Evolutionary conservation across 2,888 invertebrate species (phyloP).

Genomic region (Drosophila nr. perissopoda): DNA sequence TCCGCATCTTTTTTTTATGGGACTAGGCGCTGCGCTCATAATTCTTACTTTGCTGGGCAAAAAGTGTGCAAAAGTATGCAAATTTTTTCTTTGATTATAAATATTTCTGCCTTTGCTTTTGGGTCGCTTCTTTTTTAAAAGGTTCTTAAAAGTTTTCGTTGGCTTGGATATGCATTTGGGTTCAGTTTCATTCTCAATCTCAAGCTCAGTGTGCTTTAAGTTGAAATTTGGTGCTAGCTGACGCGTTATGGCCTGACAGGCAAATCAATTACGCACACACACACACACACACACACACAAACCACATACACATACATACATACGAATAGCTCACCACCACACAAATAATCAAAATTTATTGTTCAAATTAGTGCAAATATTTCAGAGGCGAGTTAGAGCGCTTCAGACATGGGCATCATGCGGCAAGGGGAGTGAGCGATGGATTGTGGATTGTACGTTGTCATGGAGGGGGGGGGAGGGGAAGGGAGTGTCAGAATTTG

Average conservation of each 20-base stretch:
- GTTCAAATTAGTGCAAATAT: conserved; percentile 74
- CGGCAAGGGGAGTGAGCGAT: background rate
- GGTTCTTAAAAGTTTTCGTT: conserved; percentile 5
- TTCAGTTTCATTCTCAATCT: background rate
- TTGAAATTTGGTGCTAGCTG: conserved; percentile 37
- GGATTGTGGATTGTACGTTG: background rate
- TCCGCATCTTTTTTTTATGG: background rate
- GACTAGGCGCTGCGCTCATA: conserved; percentile 23
- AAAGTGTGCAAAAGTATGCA: conserved; percentile 67
- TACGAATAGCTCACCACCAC: conserved; percentile 25
- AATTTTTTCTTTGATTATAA: conserved; percentile 63
- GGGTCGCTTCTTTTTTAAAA: conserved; percentile 4
- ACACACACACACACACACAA: conserved; percentile 2
- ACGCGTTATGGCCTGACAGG: conserved; percentile 47
- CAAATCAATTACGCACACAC: conserved; percentile 40
- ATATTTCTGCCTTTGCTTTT: conserved; percentile 14
- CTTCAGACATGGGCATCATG: background rate
- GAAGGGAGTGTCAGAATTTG: background rate
- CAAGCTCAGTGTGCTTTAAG: conserved; percentile 22
- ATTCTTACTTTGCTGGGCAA: conserved; percentile 34
- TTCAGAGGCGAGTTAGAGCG: conserved; percentile 54
- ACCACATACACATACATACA: background rate
- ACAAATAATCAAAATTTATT: conserved; percentile 77
- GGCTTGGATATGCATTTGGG: conserved; percentile 10
- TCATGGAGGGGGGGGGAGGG: too few relatives aligned